phyloP scores from a whole-genome alignment of 2,888 invertebrate genomes.

The Colletes collaris region DNA sequence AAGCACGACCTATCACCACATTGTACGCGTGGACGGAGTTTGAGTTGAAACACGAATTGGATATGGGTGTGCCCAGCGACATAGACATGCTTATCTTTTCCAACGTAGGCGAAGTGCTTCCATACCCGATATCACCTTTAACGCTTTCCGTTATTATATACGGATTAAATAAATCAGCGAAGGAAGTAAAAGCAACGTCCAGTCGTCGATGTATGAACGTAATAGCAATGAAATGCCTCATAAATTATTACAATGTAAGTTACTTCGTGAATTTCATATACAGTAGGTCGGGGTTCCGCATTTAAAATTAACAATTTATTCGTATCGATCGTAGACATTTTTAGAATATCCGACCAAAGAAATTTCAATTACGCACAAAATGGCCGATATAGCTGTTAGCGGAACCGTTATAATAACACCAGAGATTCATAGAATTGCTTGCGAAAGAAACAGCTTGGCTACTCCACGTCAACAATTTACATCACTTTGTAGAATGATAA shows the following conservation, averaged over 20 bases:
- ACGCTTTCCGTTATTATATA: slow-evolving; percentile 81
- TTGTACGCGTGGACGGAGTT: slow-evolving; percentile 90
- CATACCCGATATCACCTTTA: slow-evolving; percentile 86
- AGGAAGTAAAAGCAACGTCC: slow-evolving; percentile 40
- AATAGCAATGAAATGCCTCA: slow-evolving; percentile 39
- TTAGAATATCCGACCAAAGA: slow-evolving; percentile 82
- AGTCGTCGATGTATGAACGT: background rate
- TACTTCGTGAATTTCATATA: background rate
- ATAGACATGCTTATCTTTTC: slow-evolving; percentile 88
- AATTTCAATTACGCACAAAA: slow-evolving; percentile 83
- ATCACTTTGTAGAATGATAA: slow-evolving; percentile 72
- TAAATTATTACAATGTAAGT: slow-evolving; percentile 71
- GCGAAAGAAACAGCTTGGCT: slow-evolving; percentile 83
- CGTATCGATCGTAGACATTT: slow-evolving; percentile 79
- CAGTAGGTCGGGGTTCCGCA: too few relatives aligned
- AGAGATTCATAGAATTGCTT: slow-evolving; percentile 83
- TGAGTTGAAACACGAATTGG: slow-evolving; percentile 91
- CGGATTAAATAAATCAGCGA: slow-evolving; percentile 66
- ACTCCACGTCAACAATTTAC: slow-evolving; percentile 65
- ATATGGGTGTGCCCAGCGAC: slow-evolving; percentile 87
- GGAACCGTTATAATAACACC: slow-evolving; percentile 86
- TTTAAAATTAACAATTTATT: background rate
- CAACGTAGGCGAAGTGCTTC: slow-evolving; percentile 90
- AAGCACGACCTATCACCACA: slow-evolving; percentile 91
- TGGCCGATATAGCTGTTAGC: slow-evolving; percentile 86